Base-by-base conservation (phyloP, 2,113 vertebrate species). In the Gymnogyps californianus region DNA sequence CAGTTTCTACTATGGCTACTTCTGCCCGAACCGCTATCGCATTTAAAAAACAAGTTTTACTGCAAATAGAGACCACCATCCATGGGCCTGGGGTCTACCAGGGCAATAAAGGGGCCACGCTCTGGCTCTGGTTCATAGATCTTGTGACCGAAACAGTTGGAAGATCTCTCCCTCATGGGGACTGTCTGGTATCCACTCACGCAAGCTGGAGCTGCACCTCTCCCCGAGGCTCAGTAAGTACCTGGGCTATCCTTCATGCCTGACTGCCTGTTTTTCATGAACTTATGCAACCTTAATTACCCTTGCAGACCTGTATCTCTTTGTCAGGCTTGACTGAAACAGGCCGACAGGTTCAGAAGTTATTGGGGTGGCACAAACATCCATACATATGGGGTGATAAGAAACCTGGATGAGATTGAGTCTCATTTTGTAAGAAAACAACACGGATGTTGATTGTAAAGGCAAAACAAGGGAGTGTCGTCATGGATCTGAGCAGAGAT, bases 381-480 rank as follows among this genome's bases (percentile, higher is more conserved):
- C 10, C 24, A 19, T 20, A 52, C 6, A 5, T 1, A 6, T 0
- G 6, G 38, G 12, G 6, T 59, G 67, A 25, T 64, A 46, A 55
- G 32, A 59, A 79, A 79, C 11, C 2, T 18, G 79, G 67, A 44
- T 47, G 72, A 70, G 14, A n/a, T 0, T 2, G 32, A 32, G 47
- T 38, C 51, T 87, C 10, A 4, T 65, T 72, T 61, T 36, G 44
- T 61, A 72, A 76, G 40, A 58, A 57, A 78, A 77, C 14, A 75
- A 71, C 44, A n/a, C 0, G 0, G 38, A 55, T 82, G 34, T 31
- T 52, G 51, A 34, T 21, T 4, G 0, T 14, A 47, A 83, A 57
- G 40, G 36, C 34, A 79, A 85, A 85, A 83, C 54, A 71, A 83
- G 29, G 62, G 32, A 80, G 93, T 1, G 2, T 4, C 9, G 1